Evolutionary conservation across 2,113 vertebrate genomes (phyloP).

Genomic region (Silurus glanis): DNA sequence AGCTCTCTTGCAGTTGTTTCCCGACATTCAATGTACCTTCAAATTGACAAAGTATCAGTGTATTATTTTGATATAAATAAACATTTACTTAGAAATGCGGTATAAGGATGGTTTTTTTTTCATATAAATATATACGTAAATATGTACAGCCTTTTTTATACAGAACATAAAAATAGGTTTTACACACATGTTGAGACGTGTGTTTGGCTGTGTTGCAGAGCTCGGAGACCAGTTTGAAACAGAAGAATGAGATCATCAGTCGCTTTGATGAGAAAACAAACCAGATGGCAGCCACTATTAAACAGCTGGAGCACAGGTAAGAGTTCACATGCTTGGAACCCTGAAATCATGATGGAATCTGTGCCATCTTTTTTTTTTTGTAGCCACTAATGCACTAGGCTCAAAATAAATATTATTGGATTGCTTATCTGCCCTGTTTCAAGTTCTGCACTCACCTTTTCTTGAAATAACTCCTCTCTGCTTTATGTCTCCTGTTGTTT

Average conservation of each 20-base stretch:
- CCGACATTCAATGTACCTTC: neutral
- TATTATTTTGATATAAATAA: neutral
- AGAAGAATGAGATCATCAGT: slow-evolving; percentile 89
- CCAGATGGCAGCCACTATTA: slow-evolving; percentile 94
- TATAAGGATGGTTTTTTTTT: neutral
- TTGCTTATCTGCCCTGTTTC: slow-evolving; percentile 21
- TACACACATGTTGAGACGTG: neutral
- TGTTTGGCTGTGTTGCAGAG: slow-evolving; percentile 68
- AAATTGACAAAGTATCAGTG: neutral
- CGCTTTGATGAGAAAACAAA: slow-evolving; percentile 95
- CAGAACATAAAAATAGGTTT: neutral
- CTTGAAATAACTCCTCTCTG: slow-evolving; percentile 50
- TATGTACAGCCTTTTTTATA: neutral
- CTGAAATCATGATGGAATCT: neutral
- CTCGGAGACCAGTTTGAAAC: slow-evolving; percentile 84
- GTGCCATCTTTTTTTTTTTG: neutral
- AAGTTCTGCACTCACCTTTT: neutral
- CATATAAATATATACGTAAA: too few species aligned
- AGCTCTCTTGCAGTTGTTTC: neutral
- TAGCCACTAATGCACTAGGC: neutral
- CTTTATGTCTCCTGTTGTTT: slow-evolving; percentile 54
- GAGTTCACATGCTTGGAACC: neutral
- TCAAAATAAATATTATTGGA: slow-evolving; percentile 11
- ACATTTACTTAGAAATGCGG: neutral
- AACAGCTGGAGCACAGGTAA: slow-evolving; percentile 95